A percentile compares a stretch with the other conserved stretches of the same genome.
Evolutionary conservation across 2,888 invertebrate genomes (phyloP).

Genomic region (Erebia aethiops): DNA sequence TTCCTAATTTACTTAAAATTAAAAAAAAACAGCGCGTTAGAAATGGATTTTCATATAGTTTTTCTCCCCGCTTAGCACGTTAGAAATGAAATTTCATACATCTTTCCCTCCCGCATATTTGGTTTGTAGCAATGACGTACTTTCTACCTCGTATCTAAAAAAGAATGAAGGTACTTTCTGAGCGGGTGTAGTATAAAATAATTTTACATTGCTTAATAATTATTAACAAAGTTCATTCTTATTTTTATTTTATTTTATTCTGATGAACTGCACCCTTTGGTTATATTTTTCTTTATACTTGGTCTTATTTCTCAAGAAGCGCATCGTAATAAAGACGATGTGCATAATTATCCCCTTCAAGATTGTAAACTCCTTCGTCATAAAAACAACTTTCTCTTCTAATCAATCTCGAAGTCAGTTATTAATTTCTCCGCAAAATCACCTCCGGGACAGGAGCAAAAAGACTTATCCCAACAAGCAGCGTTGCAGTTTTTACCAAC

Average conservation of each 20-base stretch:
- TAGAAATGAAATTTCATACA: no score
- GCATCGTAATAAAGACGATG: conserved; percentile 18
- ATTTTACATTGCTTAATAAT: no score
- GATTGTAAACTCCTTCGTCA: conserved; percentile 40
- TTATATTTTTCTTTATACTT: background rate
- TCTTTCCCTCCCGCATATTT: no score
- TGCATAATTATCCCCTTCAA: conserved; percentile 27
- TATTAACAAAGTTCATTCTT: background rate
- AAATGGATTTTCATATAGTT: no score
- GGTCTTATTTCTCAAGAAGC: background rate
- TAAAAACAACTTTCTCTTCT: conserved; percentile 58
- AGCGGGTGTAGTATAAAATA: no score
- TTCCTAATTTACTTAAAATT: no score
- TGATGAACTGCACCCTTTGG: background rate
- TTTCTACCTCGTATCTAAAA: no score
- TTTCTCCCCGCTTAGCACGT: no score
- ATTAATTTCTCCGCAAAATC: conserved; percentile 57
- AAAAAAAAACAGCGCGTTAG: no score
- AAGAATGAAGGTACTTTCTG: no score
- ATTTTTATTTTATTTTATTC: no score
- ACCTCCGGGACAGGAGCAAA: conserved; percentile 70
- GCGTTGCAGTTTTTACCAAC: conserved; percentile 72
- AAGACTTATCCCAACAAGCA: conserved; percentile 74
- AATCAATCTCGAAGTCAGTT: conserved; percentile 71
- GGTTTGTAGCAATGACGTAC: no score